Percentiles rank a stretch among this genome's conserved stretches.
Conservation (phyloP, 2,797 vertebrate species). For the Carcharodon carcharias region DNA sequence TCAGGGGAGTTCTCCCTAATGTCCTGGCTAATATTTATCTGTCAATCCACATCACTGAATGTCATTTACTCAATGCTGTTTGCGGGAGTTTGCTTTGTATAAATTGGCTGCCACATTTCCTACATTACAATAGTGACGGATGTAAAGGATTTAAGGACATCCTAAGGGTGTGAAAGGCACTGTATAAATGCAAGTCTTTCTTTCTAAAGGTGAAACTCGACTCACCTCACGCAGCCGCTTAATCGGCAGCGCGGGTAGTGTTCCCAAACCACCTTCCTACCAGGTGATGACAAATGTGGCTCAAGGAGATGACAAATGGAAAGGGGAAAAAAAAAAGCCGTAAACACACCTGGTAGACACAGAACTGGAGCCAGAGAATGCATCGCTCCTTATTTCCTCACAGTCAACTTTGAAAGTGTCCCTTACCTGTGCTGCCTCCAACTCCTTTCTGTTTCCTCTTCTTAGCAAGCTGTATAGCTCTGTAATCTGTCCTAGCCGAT, state of each 20-base stretch:
- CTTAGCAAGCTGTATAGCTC: slow-evolving; percentile 89
- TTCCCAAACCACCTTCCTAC: background rate
- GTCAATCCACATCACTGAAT: background rate
- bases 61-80: background rate
- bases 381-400: background rate
- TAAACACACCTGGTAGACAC: background rate
- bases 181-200: background rate
- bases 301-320: no score
- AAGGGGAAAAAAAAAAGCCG: background rate
- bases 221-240: background rate
- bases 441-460: slow-evolving; percentile 79
- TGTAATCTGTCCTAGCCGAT: slow-evolving; percentile 91
- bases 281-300: background rate
- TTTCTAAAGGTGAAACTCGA: background rate
- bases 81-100: background rate
- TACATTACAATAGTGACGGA: background rate
- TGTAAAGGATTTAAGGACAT: background rate
- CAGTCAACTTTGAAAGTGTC: background rate
- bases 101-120: background rate
- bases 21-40: background rate
- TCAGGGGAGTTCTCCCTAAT: background rate
- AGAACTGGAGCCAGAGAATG: background rate
- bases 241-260: background rate
- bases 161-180: background rate
- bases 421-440: slow-evolving; percentile 48